Evolutionary conservation across 1,140 invertebrate genomes (phyloP).

Genomic region (Philotrypesis tridentata): DNA sequence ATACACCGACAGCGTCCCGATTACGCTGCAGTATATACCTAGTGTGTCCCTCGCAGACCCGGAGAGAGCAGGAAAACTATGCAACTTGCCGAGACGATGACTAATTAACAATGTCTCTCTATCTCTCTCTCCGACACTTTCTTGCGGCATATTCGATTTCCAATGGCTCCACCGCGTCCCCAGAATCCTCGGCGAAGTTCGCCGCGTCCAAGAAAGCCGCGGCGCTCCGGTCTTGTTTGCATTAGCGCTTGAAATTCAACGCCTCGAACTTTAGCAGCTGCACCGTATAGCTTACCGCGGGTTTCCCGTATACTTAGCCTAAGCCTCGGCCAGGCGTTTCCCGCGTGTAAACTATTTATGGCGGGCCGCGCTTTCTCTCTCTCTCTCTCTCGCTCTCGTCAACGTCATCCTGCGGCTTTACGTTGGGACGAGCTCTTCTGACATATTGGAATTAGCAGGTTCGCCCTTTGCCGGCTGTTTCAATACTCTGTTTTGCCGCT

Average conservation of each 20-base stretch:
- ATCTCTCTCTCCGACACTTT: neutral
- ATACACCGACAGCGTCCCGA: neutral
- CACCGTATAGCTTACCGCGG: slow-evolving; percentile 7
- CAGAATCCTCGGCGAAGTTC: neutral
- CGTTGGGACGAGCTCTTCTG: neutral
- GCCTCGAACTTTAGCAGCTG: neutral
- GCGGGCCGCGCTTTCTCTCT: neutral
- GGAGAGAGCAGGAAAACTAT: slow-evolving; percentile 6
- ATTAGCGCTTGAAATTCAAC: slow-evolving; percentile 32
- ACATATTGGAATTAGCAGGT: slow-evolving; percentile 6
- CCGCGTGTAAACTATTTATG: slow-evolving; percentile 32
- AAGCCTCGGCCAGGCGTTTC: neutral
- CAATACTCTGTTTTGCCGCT: too few species aligned
- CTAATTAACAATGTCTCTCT: too few species aligned
- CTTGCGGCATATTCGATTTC: slow-evolving; percentile 13
- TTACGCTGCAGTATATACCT: neutral
- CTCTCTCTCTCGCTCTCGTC: neutral
- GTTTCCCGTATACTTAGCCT: slow-evolving; percentile 13
- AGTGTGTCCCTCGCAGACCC: too few species aligned
- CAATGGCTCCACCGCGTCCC: neutral
- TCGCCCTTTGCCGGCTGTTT: neutral
- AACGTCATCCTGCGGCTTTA: neutral
- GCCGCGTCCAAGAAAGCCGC: neutral
- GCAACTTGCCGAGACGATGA: neutral
- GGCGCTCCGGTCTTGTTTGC: slow-evolving; percentile 3